phyloP scores from a whole-genome alignment of 1,140 invertebrate species.

The Venustaconcha ellipsiformis region DNA sequence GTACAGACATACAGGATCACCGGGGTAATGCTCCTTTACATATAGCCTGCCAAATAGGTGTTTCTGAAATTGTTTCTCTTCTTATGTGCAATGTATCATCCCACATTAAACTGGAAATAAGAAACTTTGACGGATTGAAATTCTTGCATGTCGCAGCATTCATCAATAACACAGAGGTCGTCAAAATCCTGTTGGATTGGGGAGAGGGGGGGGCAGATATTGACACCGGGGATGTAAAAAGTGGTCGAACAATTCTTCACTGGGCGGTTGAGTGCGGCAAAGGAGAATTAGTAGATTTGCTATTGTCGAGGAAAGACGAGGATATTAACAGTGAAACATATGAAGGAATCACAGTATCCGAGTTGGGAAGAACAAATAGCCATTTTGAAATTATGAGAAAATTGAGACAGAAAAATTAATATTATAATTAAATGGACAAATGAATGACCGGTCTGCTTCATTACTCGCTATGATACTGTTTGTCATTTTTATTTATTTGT shows the following conservation, averaged over 20 bases:
- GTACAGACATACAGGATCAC: slow-evolving; percentile 41
- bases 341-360: slow-evolving; percentile 32
- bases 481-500: too few species aligned
- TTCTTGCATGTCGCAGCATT: slow-evolving; percentile 68
- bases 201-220: slow-evolving; percentile 74
- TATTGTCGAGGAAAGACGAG: slow-evolving; percentile 28
- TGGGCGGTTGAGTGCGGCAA: slow-evolving; percentile 39
- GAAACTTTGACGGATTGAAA: slow-evolving; percentile 84
- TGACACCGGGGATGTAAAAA: slow-evolving; percentile 74
- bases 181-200: slow-evolving; percentile 28
- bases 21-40: slow-evolving; percentile 79
- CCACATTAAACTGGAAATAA: slow-evolving; percentile 74
- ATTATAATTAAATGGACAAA: too few species aligned
- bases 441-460: too few species aligned
- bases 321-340: slow-evolving; percentile 41
- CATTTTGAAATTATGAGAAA: too few species aligned
- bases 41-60: slow-evolving; percentile 81
- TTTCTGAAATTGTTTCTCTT: slow-evolving; percentile 74
- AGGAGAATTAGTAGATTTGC: slow-evolving; percentile 14
- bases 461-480: too few species aligned
- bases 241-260: slow-evolving; percentile 49
- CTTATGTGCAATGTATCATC: slow-evolving; percentile 15
- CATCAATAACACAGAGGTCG: slow-evolving; percentile 7
- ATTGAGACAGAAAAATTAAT: too few species aligned
- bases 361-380: slow-evolving; percentile 16